Conservation (phyloP, 2,113 vertebrate genomes). For the Chitala chitala region DNA sequence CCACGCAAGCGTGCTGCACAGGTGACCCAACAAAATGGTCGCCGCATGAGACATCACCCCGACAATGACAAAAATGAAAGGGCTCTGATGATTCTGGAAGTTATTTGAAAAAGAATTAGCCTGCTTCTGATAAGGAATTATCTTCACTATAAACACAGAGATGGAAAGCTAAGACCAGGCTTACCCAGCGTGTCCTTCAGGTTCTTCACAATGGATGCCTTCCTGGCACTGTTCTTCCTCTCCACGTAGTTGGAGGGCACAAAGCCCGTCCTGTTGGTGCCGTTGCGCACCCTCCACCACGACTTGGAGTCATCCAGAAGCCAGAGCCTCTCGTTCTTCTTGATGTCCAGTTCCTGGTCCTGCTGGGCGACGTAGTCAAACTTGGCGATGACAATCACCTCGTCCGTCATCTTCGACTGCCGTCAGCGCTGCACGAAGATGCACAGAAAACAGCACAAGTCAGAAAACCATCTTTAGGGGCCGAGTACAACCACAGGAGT, state of each 20-base stretch:
- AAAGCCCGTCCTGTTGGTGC: conserved; percentile 84
- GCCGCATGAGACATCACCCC: too few relatives aligned
- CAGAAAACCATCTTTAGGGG: not conserved
- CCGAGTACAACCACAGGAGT: not conserved
- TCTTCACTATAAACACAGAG: not conserved
- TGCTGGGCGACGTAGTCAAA: conserved; percentile 90
- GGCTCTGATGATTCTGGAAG: too few relatives aligned
- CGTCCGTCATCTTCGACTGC: conserved; percentile 81
- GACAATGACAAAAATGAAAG: too few relatives aligned
- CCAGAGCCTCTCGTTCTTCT: conserved; percentile 89
- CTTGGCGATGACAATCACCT: conserved; percentile 86
- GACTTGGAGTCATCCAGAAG: conserved; percentile 86
- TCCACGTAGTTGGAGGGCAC: conserved; percentile 90
- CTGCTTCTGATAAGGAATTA: not conserved
- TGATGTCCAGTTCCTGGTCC: conserved; percentile 88
- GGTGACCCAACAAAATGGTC: not conserved
- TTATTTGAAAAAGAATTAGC: not conserved
- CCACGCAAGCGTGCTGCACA: not conserved
- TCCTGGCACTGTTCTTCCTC: conserved; percentile 83
- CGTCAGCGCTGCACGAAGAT: conserved; percentile 49
- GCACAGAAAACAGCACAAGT: not conserved
- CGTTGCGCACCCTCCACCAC: conserved; percentile 86
- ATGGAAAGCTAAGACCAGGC: conserved; percentile 10
- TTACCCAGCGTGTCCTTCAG: conserved; percentile 85
- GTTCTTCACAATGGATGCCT: conserved; percentile 86